Conservation (phyloP, 2,888 invertebrate species). For the Andrena trimmerana region DNA sequence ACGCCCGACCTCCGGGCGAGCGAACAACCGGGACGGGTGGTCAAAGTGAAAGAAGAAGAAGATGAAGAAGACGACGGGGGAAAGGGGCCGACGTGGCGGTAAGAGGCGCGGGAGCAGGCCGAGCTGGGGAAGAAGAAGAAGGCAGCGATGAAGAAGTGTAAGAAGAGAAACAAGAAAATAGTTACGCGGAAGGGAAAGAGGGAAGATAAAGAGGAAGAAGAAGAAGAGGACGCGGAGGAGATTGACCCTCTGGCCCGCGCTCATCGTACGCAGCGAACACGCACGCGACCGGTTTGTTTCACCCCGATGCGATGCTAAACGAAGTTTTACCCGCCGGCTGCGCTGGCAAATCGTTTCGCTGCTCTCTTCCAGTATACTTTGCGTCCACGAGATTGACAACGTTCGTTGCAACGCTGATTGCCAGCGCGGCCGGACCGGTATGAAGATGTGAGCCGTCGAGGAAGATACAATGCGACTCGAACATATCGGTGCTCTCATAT, state of each 20-base stretch:
- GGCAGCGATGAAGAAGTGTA: neutral
- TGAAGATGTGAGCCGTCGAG: conserved; percentile 11
- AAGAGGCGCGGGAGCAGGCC: conserved; percentile 14
- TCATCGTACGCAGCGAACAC: conserved; percentile 78
- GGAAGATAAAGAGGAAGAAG: conserved; percentile 55
- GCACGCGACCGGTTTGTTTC: conserved; percentile 83
- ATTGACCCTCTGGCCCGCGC: conserved; percentile 82
- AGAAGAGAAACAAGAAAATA: conserved; percentile 62
- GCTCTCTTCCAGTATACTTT: conserved; percentile 49
- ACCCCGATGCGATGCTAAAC: conserved; percentile 81
- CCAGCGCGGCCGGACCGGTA: neutral
- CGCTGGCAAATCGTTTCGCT: conserved; percentile 65
- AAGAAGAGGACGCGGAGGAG: conserved; percentile 77
- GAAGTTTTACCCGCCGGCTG: conserved; percentile 79
- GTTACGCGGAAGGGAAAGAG: conserved; percentile 66
- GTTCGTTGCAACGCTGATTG: conserved; percentile 30
- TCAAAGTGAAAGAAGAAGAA: conserved; percentile 41
- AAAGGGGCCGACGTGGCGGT: conserved; percentile 12
- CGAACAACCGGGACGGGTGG: conserved; percentile 59
- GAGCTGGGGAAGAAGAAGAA: conserved; percentile 30
- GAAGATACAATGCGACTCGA: conserved; percentile 3
- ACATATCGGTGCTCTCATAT: neutral
- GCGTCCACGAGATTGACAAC: conserved; percentile 56
- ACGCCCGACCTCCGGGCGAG: conserved; percentile 65
- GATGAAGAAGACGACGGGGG: conserved; percentile 33